Percentiles rank a stretch among this genome's conserved stretches.
These are phyloP conservation scores for Sceloporus tristichus DNA, from an alignment of 2,113 vertebrate species.

Conservation along the genomic window DNA sequence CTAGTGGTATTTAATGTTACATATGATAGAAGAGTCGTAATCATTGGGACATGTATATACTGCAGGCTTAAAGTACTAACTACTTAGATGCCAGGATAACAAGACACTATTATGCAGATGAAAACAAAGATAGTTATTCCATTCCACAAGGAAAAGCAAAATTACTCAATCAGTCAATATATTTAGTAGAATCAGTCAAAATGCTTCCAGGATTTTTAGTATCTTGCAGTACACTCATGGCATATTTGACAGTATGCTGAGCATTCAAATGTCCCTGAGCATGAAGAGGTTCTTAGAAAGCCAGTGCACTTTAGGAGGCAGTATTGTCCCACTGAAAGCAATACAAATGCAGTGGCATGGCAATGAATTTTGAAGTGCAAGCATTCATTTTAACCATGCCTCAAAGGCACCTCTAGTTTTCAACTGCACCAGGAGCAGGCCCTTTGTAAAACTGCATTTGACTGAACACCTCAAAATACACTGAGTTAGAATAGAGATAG, in stretches of 20 bases:
- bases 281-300: background rate
- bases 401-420: too few species aligned
- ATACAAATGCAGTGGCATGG: background rate
- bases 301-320: background rate
- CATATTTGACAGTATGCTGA: background rate
- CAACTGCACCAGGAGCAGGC: too few species aligned
- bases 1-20: constrained; percentile 76
- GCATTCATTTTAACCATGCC: too few species aligned
- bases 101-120: background rate
- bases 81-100: background rate
- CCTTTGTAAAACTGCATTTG: too few species aligned
- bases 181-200: background rate
- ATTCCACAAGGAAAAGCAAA: background rate
- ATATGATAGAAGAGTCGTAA: constrained; percentile 48
- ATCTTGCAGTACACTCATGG: background rate
- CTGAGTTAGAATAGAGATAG: too few species aligned
- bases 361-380: too few species aligned
- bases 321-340: background rate
- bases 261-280: constrained; percentile 5
- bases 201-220: background rate
- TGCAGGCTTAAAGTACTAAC: background rate
- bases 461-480: too few species aligned
- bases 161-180: background rate
- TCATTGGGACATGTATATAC: background rate
- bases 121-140: background rate